Conservation (phyloP, 2,113 vertebrate genomes). For the Ivindomyrus marchei region DNA sequence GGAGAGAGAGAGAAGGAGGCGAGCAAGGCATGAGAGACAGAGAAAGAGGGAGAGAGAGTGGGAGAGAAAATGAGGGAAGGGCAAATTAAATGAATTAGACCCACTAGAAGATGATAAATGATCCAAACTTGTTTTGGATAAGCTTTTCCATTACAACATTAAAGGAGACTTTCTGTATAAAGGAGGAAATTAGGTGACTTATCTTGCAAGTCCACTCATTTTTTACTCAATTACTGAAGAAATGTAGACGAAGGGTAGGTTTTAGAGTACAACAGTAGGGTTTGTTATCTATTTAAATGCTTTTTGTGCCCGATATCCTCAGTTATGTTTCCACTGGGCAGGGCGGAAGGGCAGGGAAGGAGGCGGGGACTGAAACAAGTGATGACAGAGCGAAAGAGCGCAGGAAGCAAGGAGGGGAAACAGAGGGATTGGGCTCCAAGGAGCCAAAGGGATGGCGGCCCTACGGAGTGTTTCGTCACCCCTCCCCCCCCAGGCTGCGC, state of each 20-base stretch:
- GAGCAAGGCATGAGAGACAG: background rate
- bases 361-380: background rate
- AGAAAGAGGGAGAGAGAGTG: background rate
- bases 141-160: conserved; percentile 4
- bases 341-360: background rate
- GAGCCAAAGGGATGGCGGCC: background rate
- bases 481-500: background rate
- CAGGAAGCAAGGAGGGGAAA: background rate
- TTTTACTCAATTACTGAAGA: background rate
- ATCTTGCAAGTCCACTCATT: background rate
- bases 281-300: background rate
- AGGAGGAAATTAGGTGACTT: background rate
- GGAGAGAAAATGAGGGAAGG: background rate
- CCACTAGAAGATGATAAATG: background rate
- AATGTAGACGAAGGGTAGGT: background rate
- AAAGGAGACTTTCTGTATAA: background rate
- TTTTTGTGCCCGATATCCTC: background rate
- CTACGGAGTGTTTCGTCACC: background rate
- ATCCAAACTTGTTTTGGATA: background rate
- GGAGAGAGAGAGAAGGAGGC: background rate
- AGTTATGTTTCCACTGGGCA: background rate
- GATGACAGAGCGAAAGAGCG: background rate
- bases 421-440: background rate
- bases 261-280: background rate
- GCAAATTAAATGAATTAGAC: background rate